Evolutionary conservation across 2,797 vertebrate genomes (phyloP), one percentile per base, ranked within the genome.

Genomic region (Buceros bicornis): DNA sequence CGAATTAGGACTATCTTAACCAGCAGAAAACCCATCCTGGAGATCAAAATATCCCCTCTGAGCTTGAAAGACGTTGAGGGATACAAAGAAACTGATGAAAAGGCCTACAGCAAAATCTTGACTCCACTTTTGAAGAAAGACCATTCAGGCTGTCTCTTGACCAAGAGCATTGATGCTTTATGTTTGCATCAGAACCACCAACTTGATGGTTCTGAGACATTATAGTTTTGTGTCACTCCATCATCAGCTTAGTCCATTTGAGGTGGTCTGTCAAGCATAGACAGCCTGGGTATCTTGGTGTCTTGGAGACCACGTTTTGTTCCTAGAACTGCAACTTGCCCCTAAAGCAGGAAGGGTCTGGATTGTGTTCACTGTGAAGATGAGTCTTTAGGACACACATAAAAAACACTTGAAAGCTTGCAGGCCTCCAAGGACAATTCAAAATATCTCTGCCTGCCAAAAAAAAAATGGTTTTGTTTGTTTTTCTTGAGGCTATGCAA

Each of bases 361-460:
- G 61, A 74, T 12, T 71, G 4, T 86, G 50, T 61, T 80, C 65
- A 50, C 11, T 79, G 40, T 61, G 67, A 92, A 78, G 60, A 89
- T 50, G 40, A 89, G 71, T 65, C 50, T 20, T 88, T 81, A 78
- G 25, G 53, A 86, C 79, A 83, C 28, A 64, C 37, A 40, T 40
- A 40, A 87, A 93, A 93, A 91, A 24, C 35, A 79, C 51, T 92
- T 83, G 56, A 47, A 93, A 94, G 33, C 40, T 92, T 87, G 28
- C n/a, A 89, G 70, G 22, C 48, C 58, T 94, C 73, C 87, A 84
- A 93, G 78, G 92, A 87, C 53, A 93, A 77, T 73, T 89, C 53
- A 87, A 94, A 96, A 88, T 21, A 53, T 91, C 65, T 82, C 53
- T 17, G 45, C 15, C 69, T 93, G 91, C 79, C 94, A 93, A 77